Conservation (phyloP, 2,797 vertebrate species). For the Halcyon chelicuti region DNA sequence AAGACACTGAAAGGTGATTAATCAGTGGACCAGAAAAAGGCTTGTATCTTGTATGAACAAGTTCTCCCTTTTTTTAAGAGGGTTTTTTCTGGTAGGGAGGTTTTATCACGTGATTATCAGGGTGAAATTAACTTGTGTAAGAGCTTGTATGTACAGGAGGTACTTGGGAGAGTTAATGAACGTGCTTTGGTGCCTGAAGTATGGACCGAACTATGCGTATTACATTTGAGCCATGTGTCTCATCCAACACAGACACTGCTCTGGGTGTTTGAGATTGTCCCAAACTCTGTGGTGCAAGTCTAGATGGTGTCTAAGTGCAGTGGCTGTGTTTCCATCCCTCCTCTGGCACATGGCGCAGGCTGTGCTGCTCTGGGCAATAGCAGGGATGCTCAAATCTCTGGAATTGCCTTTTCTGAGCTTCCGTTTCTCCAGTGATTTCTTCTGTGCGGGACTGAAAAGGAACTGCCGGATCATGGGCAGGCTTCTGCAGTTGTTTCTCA, state of each 20-base stretch:
- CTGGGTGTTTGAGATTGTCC: rapidly evolving
- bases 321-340: not conserved
- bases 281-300: rapidly evolving
- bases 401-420: not conserved
- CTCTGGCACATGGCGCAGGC: rapidly evolving
- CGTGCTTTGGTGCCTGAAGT: not conserved
- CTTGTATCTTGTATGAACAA: not conserved
- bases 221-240: rapidly evolving
- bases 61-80: not conserved
- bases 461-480: rapidly evolving
- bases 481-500: not conserved
- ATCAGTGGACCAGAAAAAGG: not conserved
- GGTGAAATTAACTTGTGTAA: not conserved
- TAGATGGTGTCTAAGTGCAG: not conserved
- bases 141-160: not conserved
- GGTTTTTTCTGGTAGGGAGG: not conserved
- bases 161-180: not conserved
- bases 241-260: not conserved
- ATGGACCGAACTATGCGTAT: rapidly evolving
- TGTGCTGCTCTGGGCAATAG: not conserved
- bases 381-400: not conserved
- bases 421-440: not conserved
- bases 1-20: not conserved
- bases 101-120: not conserved
- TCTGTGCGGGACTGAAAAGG: not conserved